phyloP scores from a whole-genome alignment of 2,113 vertebrate genomes.

The Ammodytes dubius region DNA sequence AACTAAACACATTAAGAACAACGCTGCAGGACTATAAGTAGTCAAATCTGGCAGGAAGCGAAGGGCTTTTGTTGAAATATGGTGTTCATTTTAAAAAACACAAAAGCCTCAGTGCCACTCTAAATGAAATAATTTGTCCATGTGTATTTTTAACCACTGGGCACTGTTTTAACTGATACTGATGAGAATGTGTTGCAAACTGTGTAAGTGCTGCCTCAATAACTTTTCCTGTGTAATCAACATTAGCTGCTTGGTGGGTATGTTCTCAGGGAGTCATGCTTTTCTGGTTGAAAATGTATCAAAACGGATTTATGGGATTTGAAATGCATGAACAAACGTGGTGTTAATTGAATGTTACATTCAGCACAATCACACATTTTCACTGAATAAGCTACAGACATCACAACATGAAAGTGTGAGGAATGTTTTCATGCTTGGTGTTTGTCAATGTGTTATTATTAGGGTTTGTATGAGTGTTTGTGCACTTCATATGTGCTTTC shows the following conservation, averaged over 20 bases:
- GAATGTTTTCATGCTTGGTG: conserved; percentile 28
- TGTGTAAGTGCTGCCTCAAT: background rate
- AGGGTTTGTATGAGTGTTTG: background rate
- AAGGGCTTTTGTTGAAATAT: background rate
- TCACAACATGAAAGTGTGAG: conserved; percentile 12
- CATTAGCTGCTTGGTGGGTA: background rate
- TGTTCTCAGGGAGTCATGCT: conserved; percentile 5
- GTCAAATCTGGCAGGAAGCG: background rate
- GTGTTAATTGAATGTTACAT: conserved; percentile 9
- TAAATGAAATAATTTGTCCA: background rate
- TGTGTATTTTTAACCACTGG: conserved; percentile 5
- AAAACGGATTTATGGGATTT: background rate
- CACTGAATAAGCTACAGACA: conserved; percentile 17
- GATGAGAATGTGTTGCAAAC: background rate
- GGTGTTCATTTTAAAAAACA: conserved; percentile 21
- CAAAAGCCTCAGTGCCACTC: conserved; percentile 33
- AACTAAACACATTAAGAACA: conserved; percentile 3
- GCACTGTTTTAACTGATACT: background rate
- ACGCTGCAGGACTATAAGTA: conserved; percentile 1
- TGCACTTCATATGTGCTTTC: conserved; percentile 1
- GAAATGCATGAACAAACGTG: background rate
- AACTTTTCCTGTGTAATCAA: background rate
- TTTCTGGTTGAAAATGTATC: background rate
- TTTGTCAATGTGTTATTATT: background rate
- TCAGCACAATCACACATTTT: background rate